A percentile compares a stretch with the other conserved stretches of the same genome.
phyloP scores from a whole-genome alignment of 2,113 vertebrate genomes.

The Chamaea fasciata region DNA sequence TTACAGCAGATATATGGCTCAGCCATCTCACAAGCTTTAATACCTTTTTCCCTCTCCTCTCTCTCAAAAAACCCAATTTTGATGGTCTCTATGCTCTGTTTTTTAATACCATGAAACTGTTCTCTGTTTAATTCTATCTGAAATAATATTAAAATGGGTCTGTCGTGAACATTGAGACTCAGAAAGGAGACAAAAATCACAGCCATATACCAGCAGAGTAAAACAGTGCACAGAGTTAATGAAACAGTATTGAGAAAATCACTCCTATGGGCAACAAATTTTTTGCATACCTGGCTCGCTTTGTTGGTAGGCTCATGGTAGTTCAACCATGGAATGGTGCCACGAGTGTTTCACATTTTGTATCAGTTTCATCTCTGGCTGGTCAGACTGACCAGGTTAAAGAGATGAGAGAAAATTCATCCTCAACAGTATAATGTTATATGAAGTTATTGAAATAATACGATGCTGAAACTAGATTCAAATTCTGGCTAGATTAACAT shows the following conservation, averaged over 20 bases:
- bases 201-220: background rate
- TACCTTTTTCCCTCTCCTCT: background rate
- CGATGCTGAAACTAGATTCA: background rate
- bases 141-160: background rate
- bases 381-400: background rate
- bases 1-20: background rate
- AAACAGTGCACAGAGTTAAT: background rate
- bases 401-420: background rate
- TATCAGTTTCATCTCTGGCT: background rate
- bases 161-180: background rate
- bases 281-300: background rate
- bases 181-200: background rate
- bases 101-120: background rate
- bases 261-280: background rate
- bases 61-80: background rate
- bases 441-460: background rate
- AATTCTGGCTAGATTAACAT: background rate
- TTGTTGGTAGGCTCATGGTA: background rate
- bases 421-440: background rate
- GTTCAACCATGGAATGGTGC: background rate
- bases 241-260: background rate
- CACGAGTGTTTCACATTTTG: background rate
- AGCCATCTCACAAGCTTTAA: background rate
- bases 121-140: background rate
- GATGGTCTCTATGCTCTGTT: background rate